These are phyloP conservation scores for Apeira syringaria DNA, from an alignment of 2,888 invertebrate genomes.

Conservation along the genomic window DNA sequence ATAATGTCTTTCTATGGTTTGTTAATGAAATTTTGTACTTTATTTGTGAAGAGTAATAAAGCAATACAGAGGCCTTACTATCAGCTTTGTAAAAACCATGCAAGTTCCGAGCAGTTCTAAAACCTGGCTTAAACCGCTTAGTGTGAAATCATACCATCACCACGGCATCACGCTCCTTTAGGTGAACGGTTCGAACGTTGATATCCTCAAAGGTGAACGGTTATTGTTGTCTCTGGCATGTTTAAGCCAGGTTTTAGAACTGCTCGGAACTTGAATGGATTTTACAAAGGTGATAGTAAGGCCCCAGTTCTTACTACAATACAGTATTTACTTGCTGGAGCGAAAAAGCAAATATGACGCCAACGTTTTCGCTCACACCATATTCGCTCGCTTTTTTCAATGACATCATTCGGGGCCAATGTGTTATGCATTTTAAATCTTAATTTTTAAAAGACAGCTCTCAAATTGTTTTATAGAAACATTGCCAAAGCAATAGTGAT, in stretches of 20 bases:
- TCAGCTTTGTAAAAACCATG: too few species aligned
- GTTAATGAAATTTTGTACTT: conserved; percentile 65
- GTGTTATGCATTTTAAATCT: conserved; percentile 65
- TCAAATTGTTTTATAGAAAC: conserved; percentile 18
- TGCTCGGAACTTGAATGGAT: too few species aligned
- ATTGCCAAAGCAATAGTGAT: conserved; percentile 50
- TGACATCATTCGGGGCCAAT: conserved; percentile 49
- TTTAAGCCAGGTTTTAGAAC: too few species aligned
- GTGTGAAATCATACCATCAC: too few species aligned
- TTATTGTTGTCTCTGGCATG: too few species aligned
- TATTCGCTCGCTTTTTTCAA: conserved; percentile 22
- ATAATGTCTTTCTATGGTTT: conserved; percentile 25
- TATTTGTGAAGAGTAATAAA: conserved; percentile 46
- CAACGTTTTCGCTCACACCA: conserved; percentile 13
- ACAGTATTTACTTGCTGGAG: conserved; percentile 6
- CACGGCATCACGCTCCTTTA: too few species aligned
- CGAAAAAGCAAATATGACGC: conserved; percentile 8
- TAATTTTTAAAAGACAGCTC: conserved; percentile 48
- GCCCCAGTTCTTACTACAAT: too few species aligned
- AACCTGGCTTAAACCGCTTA: conserved; percentile 2
- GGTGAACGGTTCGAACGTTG: too few species aligned
- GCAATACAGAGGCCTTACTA: too few species aligned
- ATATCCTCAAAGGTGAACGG: too few species aligned
- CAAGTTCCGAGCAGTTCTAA: too few species aligned
- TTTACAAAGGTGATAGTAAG: too few species aligned